Evolutionary conservation across 2,888 invertebrate genomes (phyloP), one percentile per base, ranked within the genome.

Genomic region (Ornithoptera priamus): DNA sequence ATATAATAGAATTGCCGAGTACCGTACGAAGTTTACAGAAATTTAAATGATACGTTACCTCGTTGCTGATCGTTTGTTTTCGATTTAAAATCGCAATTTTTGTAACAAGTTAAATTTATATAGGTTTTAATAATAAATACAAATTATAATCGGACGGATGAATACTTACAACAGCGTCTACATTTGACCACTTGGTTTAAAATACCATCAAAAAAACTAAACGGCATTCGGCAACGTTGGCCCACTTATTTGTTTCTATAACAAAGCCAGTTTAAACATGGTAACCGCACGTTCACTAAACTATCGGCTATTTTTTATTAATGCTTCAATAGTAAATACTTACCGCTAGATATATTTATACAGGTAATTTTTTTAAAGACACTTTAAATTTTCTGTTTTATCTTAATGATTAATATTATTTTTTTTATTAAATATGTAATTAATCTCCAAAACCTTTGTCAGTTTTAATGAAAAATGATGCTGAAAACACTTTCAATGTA

Each of bases 201-300:
- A 39, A 39, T 58, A 58, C 10, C 46, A 56, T 20, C 20, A 64
- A 66, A 64, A 69, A 53, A 69, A 30, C 36, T 22, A 60, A 53
- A 42, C 39, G n/a, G 50, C 50, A 61, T 20, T 58, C 57, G 57
- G 59, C 53, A 66, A 57, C 59, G 46, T 67, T 70, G 67, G 64
- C 70, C 67, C 61, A 70, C 67, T 67, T 70, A 67, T 60, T 57
- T 18, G 64, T 61, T 67, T 70, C 67, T 64, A 64, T 58, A 70
- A 67, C 67, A 61, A 57, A 70, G 70, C 70, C 70, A 67, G 70
- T 70, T 70, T 67, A 65, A 67, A 64, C 64, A 70, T 61, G 64
- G 57, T 42, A 39, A 65, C 67, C 42, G 30, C 62, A 70, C 57
- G 63, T 57, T 70, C 62, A 62, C 63, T 58, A 56, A 39, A 69